phyloP scores from a whole-genome alignment of 2,797 vertebrate species.

The Sebastiscus tertius region DNA sequence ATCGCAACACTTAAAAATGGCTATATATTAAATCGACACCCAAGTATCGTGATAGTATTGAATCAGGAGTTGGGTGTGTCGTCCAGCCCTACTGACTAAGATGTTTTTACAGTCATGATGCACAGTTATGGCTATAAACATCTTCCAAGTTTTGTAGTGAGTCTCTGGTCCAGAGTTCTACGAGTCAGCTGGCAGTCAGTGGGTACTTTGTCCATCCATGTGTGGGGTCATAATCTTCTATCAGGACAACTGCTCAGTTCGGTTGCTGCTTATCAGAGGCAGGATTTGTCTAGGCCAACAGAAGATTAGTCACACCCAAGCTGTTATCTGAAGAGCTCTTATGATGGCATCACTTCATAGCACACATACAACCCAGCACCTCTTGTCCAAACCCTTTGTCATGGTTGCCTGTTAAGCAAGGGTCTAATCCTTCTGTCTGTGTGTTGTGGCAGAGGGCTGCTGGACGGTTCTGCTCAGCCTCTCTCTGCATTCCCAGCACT shows the following conservation, averaged over 20 bases:
- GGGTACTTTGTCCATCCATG: conserved; percentile 11
- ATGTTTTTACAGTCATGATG: not conserved
- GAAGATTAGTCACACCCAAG: conserved; percentile 54
- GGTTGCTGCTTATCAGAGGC: conserved; percentile 41
- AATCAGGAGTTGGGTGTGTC: too few relatives aligned
- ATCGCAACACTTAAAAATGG: too few relatives aligned
- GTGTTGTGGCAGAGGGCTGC: conserved; percentile 1
- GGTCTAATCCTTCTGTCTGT: conserved; percentile 1
- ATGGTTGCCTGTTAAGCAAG: not conserved
- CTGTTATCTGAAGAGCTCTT: conserved; percentile 45
- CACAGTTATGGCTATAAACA: not conserved
- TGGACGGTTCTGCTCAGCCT: not conserved
- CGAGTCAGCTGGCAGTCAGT: not conserved
- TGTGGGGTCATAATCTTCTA: conserved; percentile 30
- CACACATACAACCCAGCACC: conserved; percentile 1
- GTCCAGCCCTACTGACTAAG: not conserved
- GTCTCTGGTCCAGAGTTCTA: not conserved
- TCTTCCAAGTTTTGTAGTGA: not conserved
- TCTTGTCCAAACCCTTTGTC: conserved; percentile 30
- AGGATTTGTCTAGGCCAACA: conserved; percentile 19
- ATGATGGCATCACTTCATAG: conserved; percentile 48
- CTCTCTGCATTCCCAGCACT: not conserved
- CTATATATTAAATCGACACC: too few relatives aligned
- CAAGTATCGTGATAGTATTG: too few relatives aligned
- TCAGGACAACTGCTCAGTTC: conserved; percentile 20